Evolutionary conservation across 2,888 invertebrate species (phyloP), one percentile per base, ranked within the genome.

Genomic region (Synanthedon andrenaeformis): DNA sequence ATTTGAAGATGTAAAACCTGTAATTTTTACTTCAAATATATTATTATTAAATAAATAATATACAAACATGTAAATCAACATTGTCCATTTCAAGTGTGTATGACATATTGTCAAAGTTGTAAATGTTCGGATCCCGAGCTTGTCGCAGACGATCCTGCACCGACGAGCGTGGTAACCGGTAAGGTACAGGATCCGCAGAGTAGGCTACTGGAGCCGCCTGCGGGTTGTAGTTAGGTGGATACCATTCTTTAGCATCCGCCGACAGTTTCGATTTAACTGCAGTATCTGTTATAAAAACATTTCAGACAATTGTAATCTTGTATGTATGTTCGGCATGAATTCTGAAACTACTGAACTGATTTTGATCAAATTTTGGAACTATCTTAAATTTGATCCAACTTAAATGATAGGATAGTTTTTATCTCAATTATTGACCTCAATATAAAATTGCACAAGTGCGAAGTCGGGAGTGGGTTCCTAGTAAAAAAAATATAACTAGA

Each of bases 241-340:
- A 89, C 89, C 90, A 91, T 76, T 90, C 91, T 62, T 89, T 87
- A 28, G 91, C 91, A 54, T 90, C 89, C 13, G 86, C 90, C 51
- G 89, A 90, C 57, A 90, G 64, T 19, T 73, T 88, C 14, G 87
- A 88, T 63, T 82, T 85, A 17, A 23, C 14, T 6, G 82, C 70
- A 59, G 75, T 69, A 60, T 83, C 83, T 49, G 19, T 13, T 13
- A n/a, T 13, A 5, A 13, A 8, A 45, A 45, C 14, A 45, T 3
- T 35, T 35, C 35, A 8, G 35, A 35, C 35, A 35, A 3, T 10
- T 35, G 8, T 35, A 35, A 10, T 10, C 23, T 23, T 23, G 19
- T 19, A 19, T 19, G 19, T 19, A 19, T 19, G 19, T 19, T 19
- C 3, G 3, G 19, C 0, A 19, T 19, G 2, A 19, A 19, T 23